phyloP scores from a whole-genome alignment of 2,113 vertebrate genomes.

The Ailurus styani region DNA sequence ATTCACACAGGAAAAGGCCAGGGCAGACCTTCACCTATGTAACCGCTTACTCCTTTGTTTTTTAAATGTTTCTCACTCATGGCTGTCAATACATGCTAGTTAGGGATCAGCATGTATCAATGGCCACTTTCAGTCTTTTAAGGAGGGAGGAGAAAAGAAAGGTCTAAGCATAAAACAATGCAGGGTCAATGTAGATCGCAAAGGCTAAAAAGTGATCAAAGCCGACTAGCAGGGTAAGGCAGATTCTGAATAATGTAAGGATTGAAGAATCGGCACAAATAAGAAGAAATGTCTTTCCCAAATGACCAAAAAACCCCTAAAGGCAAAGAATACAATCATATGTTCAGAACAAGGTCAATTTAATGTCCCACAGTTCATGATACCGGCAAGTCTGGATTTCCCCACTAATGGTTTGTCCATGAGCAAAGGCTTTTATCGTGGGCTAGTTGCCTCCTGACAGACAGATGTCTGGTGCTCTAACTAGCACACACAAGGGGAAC shows the following conservation, averaged over 20 bases:
- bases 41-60: neutral
- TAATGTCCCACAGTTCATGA: neutral
- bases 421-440: neutral
- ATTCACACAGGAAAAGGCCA: neutral
- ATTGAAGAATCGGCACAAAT: neutral
- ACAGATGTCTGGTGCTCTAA: neutral
- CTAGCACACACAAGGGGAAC: neutral
- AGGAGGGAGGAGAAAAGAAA: neutral
- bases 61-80: neutral
- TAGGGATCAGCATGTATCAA: neutral
- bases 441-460: neutral
- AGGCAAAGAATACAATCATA: neutral
- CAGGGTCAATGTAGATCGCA: neutral
- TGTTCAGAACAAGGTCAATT: neutral
- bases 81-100: neutral
- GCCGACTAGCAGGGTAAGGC: neutral
- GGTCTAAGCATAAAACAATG: neutral
- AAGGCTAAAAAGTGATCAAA: neutral
- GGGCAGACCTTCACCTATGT: neutral
- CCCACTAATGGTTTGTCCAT: neutral
- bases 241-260: neutral
- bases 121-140: neutral
- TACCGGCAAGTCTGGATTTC: neutral
- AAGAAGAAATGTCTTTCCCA: neutral
- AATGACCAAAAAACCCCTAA: constrained; percentile 1